These are phyloP conservation scores for Nasonia oneida DNA, from an alignment of 2,888 invertebrate species.

Conservation along the genomic window DNA sequence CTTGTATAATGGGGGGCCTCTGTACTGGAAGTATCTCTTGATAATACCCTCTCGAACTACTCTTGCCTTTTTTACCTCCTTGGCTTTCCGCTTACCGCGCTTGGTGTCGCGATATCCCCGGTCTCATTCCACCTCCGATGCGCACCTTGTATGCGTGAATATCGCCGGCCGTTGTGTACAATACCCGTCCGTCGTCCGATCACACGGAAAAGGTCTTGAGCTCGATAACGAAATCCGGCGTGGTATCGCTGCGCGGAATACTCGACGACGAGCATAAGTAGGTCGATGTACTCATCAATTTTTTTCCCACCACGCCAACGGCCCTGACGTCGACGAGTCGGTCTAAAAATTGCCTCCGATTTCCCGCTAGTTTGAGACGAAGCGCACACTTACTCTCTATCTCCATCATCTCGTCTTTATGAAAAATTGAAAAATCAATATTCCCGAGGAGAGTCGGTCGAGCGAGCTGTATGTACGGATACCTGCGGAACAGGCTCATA, in stretches of 20 bases:
- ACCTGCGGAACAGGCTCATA: not conserved
- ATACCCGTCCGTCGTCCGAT: not conserved
- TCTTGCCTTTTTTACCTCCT: not conserved
- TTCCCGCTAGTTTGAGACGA: conserved; percentile 15
- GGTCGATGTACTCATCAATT: not conserved
- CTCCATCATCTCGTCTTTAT: conserved; percentile 9
- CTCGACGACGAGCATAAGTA: not conserved
- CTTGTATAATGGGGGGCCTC: conserved; percentile 1
- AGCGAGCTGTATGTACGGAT: not conserved
- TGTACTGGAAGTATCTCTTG: not conserved
- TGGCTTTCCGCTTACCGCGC: not conserved
- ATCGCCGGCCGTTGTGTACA: not conserved
- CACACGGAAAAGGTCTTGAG: no score
- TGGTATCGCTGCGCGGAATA: not conserved
- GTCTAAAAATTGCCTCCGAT: conserved; percentile 28
- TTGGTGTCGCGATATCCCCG: not conserved
- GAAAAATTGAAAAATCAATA: conserved; percentile 67
- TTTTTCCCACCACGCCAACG: not conserved
- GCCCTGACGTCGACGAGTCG: not conserved
- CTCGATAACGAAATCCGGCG: not conserved
- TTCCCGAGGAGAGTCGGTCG: conserved; percentile 51
- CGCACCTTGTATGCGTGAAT: no score
- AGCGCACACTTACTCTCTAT: not conserved
- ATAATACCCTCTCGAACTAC: not conserved
- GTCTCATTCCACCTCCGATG: not conserved